Percentiles rank a stretch among this genome's conserved stretches.
Conservation (phyloP, 2,113 vertebrate species). For the Syngnathus scovelli region DNA sequence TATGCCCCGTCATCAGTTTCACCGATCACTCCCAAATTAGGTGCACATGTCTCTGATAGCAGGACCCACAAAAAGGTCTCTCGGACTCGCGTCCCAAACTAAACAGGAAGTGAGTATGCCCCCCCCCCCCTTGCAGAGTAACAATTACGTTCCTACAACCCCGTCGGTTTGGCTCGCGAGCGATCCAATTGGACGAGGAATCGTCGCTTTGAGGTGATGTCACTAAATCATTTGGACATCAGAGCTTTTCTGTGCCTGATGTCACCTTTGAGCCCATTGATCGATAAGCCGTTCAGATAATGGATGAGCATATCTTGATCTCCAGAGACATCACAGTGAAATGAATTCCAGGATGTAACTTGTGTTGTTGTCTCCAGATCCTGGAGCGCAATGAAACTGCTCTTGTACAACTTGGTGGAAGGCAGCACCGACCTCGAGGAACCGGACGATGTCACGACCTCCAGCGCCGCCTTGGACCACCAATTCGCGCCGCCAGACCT, state of each 20-base stretch:
- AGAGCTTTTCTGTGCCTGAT: background rate
- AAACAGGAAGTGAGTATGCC: too few relatives aligned
- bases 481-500: slow-evolving; percentile 54
- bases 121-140: too few relatives aligned
- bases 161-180: background rate
- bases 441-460: slow-evolving; percentile 5
- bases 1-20: background rate
- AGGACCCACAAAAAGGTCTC: too few relatives aligned
- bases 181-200: background rate
- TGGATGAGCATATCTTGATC: too few relatives aligned
- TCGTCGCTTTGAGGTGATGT: background rate
- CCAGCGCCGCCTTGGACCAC: slow-evolving; percentile 33
- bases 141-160: too few relatives aligned
- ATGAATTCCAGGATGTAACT: background rate
- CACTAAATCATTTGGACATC: background rate
- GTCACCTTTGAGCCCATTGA: background rate
- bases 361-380: slow-evolving; percentile 42
- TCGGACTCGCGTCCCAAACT: too few relatives aligned
- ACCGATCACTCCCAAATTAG: background rate
- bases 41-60: background rate
- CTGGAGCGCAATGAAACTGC: slow-evolving; percentile 38
- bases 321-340: too few relatives aligned
- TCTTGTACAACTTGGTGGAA: slow-evolving; percentile 40
- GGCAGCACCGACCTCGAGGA: slow-evolving; percentile 69
- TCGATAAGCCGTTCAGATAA: too few relatives aligned